phyloP scores from a whole-genome alignment of 2,888 invertebrate genomes.

The Caenorhabditis sinica region DNA sequence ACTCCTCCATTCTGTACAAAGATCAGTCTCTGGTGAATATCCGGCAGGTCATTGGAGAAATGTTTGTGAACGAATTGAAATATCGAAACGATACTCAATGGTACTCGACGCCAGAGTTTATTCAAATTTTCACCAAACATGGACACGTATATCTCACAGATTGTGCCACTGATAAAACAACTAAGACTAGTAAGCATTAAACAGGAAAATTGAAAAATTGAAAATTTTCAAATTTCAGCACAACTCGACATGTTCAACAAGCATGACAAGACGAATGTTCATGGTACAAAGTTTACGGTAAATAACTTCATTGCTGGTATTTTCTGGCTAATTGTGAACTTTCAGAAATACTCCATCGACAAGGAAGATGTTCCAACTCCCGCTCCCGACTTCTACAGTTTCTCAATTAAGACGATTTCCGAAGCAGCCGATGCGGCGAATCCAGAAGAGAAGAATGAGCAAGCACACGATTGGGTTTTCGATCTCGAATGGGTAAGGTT shows the following conservation, averaged over 20 bases:
- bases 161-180: neutral
- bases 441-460: neutral
- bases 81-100: neutral
- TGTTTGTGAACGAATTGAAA: neutral
- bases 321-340: too few species aligned
- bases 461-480: slow-evolving; percentile 1
- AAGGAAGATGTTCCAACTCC: neutral
- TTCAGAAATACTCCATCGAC: neutral
- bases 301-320: too few species aligned
- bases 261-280: neutral
- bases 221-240: neutral
- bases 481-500: slow-evolving; percentile 13
- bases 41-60: neutral
- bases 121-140: neutral
- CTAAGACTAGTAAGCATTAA: neutral
- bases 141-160: neutral
- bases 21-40: neutral
- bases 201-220: neutral
- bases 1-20: neutral
- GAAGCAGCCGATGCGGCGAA: neutral
- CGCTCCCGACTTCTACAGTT: neutral
- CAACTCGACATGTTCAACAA: neutral
- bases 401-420: neutral
- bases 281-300: neutral
- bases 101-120: neutral